Evolutionary conservation across 2,888 invertebrate genomes (phyloP), one percentile per base, ranked within the genome.

Genomic region (Synanthedon myopaeformis): DNA sequence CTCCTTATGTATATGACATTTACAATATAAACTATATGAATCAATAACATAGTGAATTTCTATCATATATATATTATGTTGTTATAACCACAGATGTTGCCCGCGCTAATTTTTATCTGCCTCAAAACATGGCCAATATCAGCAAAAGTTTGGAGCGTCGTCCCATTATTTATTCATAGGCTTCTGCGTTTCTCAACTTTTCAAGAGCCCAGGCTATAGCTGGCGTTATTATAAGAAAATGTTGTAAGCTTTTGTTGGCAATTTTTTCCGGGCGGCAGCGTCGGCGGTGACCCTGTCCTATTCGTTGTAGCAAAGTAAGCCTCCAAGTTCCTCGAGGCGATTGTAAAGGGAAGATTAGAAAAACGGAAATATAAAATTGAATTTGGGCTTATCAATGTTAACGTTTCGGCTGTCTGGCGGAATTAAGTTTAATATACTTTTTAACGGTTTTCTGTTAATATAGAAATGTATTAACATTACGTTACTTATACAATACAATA

Each of bases 51-150:
- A 35, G 35, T 3, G 10, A 35, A 35, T 10, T 8, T 35, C 10
- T 10, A 10, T 35, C 10, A 35, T 0, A 28, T 28, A 28, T 28
- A 28, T 28, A 28, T 28, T 8, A 8, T 28, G 8, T 28, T 28
- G 28, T 28, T 28, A 28, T 28, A 28, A 6, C 2, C 74, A 59
- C 78, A 79, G 75, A 75, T 79, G 82, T 56, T 56, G 55, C 64
- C 65, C 60, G 60, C 71, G 66, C 68, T 75, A 73, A 75, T 75
- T 78, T 77, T 74, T 73, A 72, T 67, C 66, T 67, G 69, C 61
- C 69, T 62, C 63, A 66, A 75, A 80, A 81, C 76, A 77, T 74
- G 72, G 70, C 76, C 76, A 80, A 82, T 82, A 82, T 79, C 75
- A 71, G 74, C 72, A 74, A 76, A 81, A 81, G 74, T 81, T 81